Base-by-base conservation (phyloP, 1,140 invertebrate genomes). In the Lepidurus packardi region DNA sequence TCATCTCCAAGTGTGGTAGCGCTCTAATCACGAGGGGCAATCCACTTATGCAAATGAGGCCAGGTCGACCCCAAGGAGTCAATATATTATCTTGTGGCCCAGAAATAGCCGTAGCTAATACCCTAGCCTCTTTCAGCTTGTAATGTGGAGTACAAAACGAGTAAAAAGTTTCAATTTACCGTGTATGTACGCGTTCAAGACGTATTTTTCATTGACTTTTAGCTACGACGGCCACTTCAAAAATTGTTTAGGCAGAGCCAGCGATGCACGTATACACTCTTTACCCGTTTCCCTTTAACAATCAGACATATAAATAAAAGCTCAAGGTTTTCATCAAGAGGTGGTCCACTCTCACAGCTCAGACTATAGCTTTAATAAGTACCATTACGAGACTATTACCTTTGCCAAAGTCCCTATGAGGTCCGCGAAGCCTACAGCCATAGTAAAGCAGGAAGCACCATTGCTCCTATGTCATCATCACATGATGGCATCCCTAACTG, bases 281-380 rank as follows among this genome's bases (percentile, higher is more conserved):
- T 21, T 16, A 1, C 13, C 13, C 9, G 16, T 65, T 65, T 65
- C 8, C 21, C 8, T 16, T 65, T 65, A 13, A 65, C 53, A 65
- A 65, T 65, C 53, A 21, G 53, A 65, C 53, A 13, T 65, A 65
- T 65, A 65, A 65, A 65, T 65, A 65, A 65, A 65, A 65, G 53
- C 53, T 65, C 53, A 65, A 65, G 53, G 53, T 65, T 65, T 65
- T 65, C 53, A 65, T 65, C 53, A 65, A 65, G 53, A 65, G 53
- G 53, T 65, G 53, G 53, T 65, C 53, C 9, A 65, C 53, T 65
- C 53, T 65, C 53, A 13, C 53, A 65, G 53, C 53, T 65, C 13
- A 65, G 53, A 65, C 53, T 65, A 13, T 21, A 65, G 53, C 53
- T 65, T 65, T 65, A 65, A 65, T 65, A 65, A 65, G 53, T 65